These are phyloP conservation scores for Cetonia aurata DNA, from an alignment of 2,888 invertebrate species.

Conservation along the genomic window DNA sequence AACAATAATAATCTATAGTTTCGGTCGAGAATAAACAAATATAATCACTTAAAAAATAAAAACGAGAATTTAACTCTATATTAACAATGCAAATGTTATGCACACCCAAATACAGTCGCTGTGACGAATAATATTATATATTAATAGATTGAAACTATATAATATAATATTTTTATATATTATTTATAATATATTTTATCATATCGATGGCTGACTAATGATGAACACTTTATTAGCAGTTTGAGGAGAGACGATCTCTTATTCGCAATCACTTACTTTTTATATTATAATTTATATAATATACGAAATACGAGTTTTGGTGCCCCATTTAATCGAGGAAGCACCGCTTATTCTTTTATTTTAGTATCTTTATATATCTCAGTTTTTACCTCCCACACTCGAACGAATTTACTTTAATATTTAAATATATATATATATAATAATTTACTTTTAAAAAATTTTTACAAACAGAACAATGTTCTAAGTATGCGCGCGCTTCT, in stretches of 20 bases:
- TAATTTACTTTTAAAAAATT: slow-evolving; percentile 61
- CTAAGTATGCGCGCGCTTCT: slow-evolving; percentile 57
- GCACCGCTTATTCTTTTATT: slow-evolving; percentile 20
- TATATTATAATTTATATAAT: no score
- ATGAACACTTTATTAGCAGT: slow-evolving; percentile 63
- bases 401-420: slow-evolving; percentile 48
- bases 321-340: slow-evolving; percentile 18
- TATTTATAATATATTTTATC: background rate
- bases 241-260: slow-evolving; percentile 43
- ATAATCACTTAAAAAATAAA: background rate
- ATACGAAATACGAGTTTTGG: no score
- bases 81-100: slow-evolving; percentile 33
- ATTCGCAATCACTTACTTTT: slow-evolving; percentile 46
- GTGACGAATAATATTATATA: slow-evolving; percentile 57
- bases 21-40: slow-evolving; percentile 41
- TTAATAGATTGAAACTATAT: slow-evolving; percentile 50
- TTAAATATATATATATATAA: no score
- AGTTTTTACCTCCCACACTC: slow-evolving; percentile 50
- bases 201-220: slow-evolving; percentile 63
- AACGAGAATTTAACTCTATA: no score
- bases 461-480: slow-evolving; percentile 67
- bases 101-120: slow-evolving; percentile 57
- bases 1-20: slow-evolving; percentile 44
- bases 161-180: slow-evolving; percentile 17
- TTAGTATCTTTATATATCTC: slow-evolving; percentile 50